Evolutionary conservation across 2,797 vertebrate genomes (phyloP).

Genomic region (Chelon labrosus): DNA sequence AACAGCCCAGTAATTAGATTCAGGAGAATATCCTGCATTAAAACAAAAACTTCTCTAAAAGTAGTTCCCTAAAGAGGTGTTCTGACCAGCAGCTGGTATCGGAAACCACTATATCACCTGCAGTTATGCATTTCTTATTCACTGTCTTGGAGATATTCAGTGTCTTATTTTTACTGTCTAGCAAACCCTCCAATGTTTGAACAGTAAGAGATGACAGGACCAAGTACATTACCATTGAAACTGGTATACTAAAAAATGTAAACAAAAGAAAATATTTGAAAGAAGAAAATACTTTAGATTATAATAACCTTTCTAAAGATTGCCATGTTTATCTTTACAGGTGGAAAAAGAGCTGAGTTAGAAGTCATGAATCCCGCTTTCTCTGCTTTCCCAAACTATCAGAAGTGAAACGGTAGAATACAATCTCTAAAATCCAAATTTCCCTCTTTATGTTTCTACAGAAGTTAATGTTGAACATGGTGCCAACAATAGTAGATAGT

Average conservation of each 20-base stretch:
- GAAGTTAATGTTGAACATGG: too few relatives aligned
- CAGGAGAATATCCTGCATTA: slow-evolving; percentile 4
- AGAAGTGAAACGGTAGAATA: not conserved
- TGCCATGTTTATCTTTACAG: not conserved
- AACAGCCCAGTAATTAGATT: not conserved
- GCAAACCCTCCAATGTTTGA: slow-evolving; percentile 22
- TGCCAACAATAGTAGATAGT: too few relatives aligned
- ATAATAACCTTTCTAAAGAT: not conserved
- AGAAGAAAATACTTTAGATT: not conserved
- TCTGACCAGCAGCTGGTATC: slow-evolving; percentile 17
- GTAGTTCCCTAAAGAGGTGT: slow-evolving; percentile 1
- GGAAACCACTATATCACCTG: slow-evolving; percentile 29
- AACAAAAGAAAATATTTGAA: not conserved
- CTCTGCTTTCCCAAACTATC: not conserved
- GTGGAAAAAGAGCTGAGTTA: not conserved
- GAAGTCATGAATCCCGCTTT: not conserved
- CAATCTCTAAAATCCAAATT: not conserved
- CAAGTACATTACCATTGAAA: slow-evolving; percentile 44
- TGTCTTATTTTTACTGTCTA: slow-evolving; percentile 47
- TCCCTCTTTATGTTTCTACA: not conserved
- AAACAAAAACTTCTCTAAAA: slow-evolving; percentile 3
- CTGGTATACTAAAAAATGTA: slow-evolving; percentile 28
- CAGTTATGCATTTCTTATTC: slow-evolving; percentile 43
- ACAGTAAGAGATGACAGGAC: slow-evolving; percentile 8
- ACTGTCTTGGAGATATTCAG: slow-evolving; percentile 36